Evolutionary conservation across 2,888 invertebrate genomes (phyloP).

Genomic region (Elgonia sp.): DNA sequence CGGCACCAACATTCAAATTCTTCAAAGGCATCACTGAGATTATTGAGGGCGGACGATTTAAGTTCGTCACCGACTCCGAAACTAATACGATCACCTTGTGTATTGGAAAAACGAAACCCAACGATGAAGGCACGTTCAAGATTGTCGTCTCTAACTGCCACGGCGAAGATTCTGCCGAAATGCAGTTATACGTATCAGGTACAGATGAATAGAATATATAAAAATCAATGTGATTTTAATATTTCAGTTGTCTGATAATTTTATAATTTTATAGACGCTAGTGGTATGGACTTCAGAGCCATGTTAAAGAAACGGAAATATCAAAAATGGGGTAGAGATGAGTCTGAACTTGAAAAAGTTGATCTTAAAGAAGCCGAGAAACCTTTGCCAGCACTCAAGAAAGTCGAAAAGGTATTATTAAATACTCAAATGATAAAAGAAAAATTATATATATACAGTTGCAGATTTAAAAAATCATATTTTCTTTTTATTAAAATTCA

Average conservation of each 20-base stretch:
- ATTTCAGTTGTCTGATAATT: not conserved
- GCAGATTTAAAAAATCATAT: no score
- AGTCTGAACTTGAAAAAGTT: slow-evolving; percentile 97
- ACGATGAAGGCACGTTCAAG: slow-evolving; percentile 98
- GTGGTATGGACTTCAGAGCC: slow-evolving; percentile 99
- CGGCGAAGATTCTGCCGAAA: slow-evolving; percentile 98
- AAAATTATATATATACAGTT: not conserved
- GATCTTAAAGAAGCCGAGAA: slow-evolving; percentile 97
- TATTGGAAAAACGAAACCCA: slow-evolving; percentile 97
- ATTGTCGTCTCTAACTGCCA: slow-evolving; percentile 96
- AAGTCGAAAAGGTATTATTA: slow-evolving; percentile 95
- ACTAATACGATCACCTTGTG: slow-evolving; percentile 96
- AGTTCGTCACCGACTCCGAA: slow-evolving; percentile 97
- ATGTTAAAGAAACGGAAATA: slow-evolving; percentile 98
- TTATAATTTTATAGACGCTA: slow-evolving; percentile 91
- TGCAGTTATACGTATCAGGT: slow-evolving; percentile 98
- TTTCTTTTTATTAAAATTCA: not conserved
- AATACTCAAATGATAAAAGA: not conserved
- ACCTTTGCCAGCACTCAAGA: slow-evolving; percentile 94
- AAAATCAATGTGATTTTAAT: not conserved
- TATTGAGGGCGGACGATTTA: slow-evolving; percentile 97
- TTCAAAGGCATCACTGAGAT: slow-evolving; percentile 97
- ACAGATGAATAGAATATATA: slow-evolving; percentile 79
- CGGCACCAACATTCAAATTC: slow-evolving; percentile 97
- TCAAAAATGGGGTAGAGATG: slow-evolving; percentile 96